Conservation (phyloP, 1,140 invertebrate species). For the Andrena cerasifolii region DNA sequence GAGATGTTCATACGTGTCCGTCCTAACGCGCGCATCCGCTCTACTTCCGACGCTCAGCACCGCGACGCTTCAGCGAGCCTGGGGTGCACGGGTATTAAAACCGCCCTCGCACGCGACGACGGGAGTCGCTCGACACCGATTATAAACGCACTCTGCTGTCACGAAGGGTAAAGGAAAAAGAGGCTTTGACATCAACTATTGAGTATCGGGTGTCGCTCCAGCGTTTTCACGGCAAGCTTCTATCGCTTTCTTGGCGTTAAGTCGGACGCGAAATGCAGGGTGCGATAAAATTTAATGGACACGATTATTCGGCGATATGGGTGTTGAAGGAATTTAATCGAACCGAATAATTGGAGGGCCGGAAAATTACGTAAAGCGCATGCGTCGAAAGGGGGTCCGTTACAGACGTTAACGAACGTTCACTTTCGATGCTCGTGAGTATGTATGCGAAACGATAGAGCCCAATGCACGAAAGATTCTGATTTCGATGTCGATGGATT, state of each 20-base stretch:
- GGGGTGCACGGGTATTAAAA: constrained; percentile 61
- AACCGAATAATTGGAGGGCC: no score
- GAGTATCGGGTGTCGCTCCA: not conserved
- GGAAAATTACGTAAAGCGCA: constrained; percentile 1
- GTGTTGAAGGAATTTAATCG: no score
- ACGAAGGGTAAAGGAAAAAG: constrained; percentile 51
- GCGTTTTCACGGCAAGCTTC: constrained; percentile 1
- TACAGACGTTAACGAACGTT: constrained; percentile 7
- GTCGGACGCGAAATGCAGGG: no score
- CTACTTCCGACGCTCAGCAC: constrained; percentile 81
- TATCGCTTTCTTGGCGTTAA: no score
- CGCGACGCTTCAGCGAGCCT: constrained; percentile 77
- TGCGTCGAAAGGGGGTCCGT: not conserved
- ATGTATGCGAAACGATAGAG: no score
- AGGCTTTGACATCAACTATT: constrained; percentile 47
- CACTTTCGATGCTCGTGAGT: no score
- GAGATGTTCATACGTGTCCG: constrained; percentile 38
- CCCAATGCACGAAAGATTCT: not conserved
- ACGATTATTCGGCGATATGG: no score
- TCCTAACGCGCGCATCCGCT: constrained; percentile 73
- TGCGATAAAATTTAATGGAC: no score
- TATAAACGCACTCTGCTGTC: constrained; percentile 53
- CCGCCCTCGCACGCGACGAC: constrained; percentile 68
- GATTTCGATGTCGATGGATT: not conserved
- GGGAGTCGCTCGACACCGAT: constrained; percentile 53